These are phyloP conservation scores for Capreolus pygargus DNA, from an alignment of 2,113 vertebrate genomes.

Conservation along the genomic window DNA sequence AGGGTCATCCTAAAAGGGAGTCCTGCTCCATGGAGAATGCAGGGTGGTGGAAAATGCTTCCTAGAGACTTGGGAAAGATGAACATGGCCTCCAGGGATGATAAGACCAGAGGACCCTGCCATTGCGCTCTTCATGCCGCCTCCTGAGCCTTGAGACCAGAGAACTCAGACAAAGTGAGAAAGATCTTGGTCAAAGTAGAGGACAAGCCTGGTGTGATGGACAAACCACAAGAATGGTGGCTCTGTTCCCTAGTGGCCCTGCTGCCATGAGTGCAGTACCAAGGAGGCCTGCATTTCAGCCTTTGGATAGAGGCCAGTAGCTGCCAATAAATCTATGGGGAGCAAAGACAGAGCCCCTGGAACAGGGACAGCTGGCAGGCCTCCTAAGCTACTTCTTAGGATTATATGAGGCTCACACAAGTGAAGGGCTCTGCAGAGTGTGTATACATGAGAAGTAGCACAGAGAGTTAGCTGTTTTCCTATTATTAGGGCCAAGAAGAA, in stretches of 20 bases:
- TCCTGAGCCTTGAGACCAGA: not conserved
- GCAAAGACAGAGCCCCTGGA: not conserved
- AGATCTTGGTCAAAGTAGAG: not conserved
- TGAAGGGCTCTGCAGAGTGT: not conserved
- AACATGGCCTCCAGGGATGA: not conserved
- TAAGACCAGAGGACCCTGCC: not conserved
- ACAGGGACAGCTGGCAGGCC: not conserved
- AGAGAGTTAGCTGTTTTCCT: not conserved
- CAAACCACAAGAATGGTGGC: too few relatives aligned
- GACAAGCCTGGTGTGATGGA: not conserved
- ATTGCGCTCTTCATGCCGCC: fast-evolving
- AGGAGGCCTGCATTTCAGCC: too few relatives aligned
- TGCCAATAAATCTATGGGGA: not conserved
- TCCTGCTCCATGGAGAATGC: not conserved
- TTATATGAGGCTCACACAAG: not conserved
- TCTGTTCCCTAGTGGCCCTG: not conserved
- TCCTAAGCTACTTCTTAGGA: not conserved
- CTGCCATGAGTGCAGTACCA: too few relatives aligned
- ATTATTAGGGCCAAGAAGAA: not conserved
- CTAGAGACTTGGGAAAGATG: not conserved
- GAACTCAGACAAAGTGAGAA: not conserved
- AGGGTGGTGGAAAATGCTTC: too few relatives aligned
- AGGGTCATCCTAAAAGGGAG: not conserved
- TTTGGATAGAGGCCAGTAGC: not conserved
- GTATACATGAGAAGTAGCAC: not conserved